Percentiles rank a stretch among this genome's conserved stretches.
These are phyloP conservation scores for Crioceris asparagi DNA, from an alignment of 2,888 invertebrate species.

Conservation along the genomic window DNA sequence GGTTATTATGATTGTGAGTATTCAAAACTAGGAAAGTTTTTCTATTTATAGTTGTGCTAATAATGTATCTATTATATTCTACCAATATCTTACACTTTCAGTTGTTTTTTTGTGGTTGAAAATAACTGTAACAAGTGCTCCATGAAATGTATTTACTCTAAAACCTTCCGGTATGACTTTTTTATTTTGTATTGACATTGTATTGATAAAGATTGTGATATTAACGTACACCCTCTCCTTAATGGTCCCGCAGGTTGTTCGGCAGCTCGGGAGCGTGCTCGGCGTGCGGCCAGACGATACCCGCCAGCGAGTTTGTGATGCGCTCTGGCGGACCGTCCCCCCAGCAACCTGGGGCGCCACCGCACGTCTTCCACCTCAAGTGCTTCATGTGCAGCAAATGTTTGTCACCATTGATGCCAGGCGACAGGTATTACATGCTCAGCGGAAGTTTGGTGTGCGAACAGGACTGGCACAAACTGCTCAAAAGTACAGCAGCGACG, in stretches of 20 bases:
- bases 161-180: too few relatives aligned
- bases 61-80: too few relatives aligned
- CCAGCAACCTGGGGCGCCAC: constrained; percentile 47
- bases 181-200: too few relatives aligned
- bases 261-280: constrained; percentile 83
- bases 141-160: too few relatives aligned
- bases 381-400: constrained; percentile 95
- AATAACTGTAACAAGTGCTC: too few relatives aligned
- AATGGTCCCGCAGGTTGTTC: constrained; percentile 66
- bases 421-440: constrained; percentile 81
- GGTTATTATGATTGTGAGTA: too few relatives aligned
- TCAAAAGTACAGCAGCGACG: constrained; percentile 62
- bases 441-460: constrained; percentile 88
- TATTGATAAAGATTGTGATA: constrained; percentile 26
- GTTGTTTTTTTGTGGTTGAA: too few relatives aligned
- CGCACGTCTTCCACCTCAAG: constrained; percentile 86
- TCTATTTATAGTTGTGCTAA: too few relatives aligned
- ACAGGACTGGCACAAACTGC: constrained; percentile 89
- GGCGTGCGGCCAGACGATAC: constrained; percentile 85
- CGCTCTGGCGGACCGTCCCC: constrained; percentile 54
- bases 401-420: constrained; percentile 76
- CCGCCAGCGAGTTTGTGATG: constrained; percentile 90
- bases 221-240: constrained; percentile 30
- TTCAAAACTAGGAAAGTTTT: too few relatives aligned
- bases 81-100: too few relatives aligned